Evolutionary conservation across 2,888 invertebrate genomes (phyloP).

Genomic region (Oligia strigilis): DNA sequence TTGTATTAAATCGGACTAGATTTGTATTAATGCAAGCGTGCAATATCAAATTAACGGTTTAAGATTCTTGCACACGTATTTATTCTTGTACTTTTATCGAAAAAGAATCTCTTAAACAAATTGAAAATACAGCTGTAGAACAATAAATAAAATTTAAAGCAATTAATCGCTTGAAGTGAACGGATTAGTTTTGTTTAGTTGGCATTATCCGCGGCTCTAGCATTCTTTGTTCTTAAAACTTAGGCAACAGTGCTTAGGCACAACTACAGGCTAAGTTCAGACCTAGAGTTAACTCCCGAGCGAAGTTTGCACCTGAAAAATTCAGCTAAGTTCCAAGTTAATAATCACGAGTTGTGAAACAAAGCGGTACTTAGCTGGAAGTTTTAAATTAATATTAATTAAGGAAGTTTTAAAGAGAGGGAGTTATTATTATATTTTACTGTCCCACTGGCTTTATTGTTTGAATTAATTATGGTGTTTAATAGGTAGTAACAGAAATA

Average conservation of each 20-base stretch:
- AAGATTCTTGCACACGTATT: not conserved
- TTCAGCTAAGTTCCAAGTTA: conserved; percentile 58
- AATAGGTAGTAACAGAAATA: not conserved
- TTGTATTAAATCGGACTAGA: not conserved
- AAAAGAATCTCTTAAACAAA: not conserved
- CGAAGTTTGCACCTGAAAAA: conserved; percentile 62
- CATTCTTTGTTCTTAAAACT: conserved; percentile 64
- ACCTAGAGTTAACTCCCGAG: conserved; percentile 38
- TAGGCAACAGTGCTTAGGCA: conserved; percentile 58
- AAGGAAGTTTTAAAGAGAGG: conserved; percentile 38
- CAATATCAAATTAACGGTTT: not conserved
- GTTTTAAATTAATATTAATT: conserved; percentile 56
- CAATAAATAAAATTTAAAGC: conserved; percentile 33
- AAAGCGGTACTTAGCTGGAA: conserved; percentile 45
- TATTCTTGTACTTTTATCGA: not conserved
- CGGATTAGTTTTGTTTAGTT: conserved; percentile 56
- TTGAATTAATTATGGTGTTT: conserved; percentile 12
- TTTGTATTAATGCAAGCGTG: conserved; percentile 3
- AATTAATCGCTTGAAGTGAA: conserved; percentile 50
- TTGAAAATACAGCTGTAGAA: not conserved
- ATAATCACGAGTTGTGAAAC: conserved; percentile 53
- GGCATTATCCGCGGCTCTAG: conserved; percentile 40
- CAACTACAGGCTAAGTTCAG: conserved; percentile 45
- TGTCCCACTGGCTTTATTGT: conserved; percentile 18
- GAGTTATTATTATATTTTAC: conserved; percentile 24